phyloP scores from a whole-genome alignment of 2,113 vertebrate genomes.

The Natator depressus region DNA sequence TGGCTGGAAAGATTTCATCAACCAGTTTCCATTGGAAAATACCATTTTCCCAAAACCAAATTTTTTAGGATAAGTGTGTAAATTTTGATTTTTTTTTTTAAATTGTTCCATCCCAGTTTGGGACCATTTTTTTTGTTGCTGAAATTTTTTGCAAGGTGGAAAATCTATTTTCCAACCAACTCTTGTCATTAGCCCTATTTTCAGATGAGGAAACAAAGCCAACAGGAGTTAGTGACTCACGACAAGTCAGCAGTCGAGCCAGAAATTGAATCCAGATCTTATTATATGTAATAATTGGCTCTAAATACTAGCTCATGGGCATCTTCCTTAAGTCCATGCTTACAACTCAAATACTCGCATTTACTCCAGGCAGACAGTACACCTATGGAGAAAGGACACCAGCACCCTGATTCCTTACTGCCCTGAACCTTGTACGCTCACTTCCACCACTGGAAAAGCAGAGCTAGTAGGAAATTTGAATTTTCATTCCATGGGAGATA shows the following conservation, averaged over 20 bases:
- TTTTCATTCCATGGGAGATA: not conserved
- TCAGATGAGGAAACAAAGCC: not conserved
- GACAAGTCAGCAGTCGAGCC: not conserved
- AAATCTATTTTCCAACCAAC: not conserved
- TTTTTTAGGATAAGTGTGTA: too few relatives aligned
- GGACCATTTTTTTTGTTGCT: not conserved
- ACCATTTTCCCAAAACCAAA: too few relatives aligned
- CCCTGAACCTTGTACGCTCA: not conserved
- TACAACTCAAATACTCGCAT: not conserved
- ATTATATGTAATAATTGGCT: too few relatives aligned
- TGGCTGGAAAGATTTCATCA: not conserved
- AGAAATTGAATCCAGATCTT: not conserved
- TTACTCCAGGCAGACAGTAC: not conserved
- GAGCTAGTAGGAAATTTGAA: not conserved
- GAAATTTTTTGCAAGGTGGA: not conserved
- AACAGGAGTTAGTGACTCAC: not conserved
- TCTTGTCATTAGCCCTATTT: not conserved
- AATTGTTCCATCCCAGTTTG: too few relatives aligned
- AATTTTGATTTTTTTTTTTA: not conserved
- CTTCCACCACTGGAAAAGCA: not conserved
- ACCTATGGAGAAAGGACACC: not conserved
- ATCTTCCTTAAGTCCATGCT: not conserved
- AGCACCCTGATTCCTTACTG: not conserved
- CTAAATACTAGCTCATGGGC: not conserved
- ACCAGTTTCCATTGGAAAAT: not conserved